Base-by-base conservation (phyloP, 2,797 vertebrate genomes). In the Sebastes matsubarae region DNA sequence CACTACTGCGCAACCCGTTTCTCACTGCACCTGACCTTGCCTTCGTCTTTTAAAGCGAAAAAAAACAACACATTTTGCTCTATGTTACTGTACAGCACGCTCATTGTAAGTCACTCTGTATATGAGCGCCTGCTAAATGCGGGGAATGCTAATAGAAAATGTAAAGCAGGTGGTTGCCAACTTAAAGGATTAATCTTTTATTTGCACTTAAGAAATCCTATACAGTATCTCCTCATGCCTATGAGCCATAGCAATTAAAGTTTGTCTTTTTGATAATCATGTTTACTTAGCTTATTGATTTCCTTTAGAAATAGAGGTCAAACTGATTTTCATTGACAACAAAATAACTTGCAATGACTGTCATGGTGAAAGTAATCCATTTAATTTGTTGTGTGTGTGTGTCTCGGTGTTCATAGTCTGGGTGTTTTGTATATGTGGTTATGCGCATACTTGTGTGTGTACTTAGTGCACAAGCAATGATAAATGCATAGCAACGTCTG, bases 401-500 rank as follows among this genome's bases (percentile, higher is more conserved):
- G 13, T 74, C 1, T 80, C 2, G 0, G 14, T 61, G 68, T 59
- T 84, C 69, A 77, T 58, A 69, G 70, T 46, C 4, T 0, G 20
- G n/a, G 25, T 75, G 25, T 75, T 65, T 52, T 73, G 29, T 22
- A 7, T 25, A n/a, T 69, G 70, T 42, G 67, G 30, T 70, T 75
- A 8, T 57, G 68, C 3, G 8, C 75, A 77, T 42, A 46, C 59
- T 34, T 69, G 59, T 64, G 63, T 74, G 54, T 81, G 52, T 84
- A 54, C 64, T 78, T 70, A 50, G n/a, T 50, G 75, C n/a, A 24
- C 65, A 73, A 64, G 86, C 61, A 59, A 89, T 82, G 79, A 93
- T 90, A 84, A 91, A 94, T 77, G 86, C 86, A 82, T 80, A 84
- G 87, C 77, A 79, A 63, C 13, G 68, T 88, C 82, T 79, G 88